Evolutionary conservation across 1,140 invertebrate species (phyloP), one percentile per base, ranked within the genome.

Genomic region (Nebria ingens): DNA sequence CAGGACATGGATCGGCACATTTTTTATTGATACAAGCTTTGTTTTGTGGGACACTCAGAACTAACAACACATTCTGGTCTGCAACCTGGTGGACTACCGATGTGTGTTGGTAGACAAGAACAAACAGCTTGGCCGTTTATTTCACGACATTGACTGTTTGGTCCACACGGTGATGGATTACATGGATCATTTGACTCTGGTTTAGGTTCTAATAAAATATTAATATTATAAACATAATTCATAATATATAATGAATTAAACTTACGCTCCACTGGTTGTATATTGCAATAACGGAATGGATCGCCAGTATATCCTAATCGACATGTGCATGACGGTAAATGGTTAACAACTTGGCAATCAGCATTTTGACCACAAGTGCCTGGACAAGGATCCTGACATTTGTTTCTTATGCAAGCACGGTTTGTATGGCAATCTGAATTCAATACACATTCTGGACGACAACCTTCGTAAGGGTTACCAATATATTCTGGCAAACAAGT

Each of bases 281-380:
- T 59, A 61, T 50, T 62, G 64, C 85, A 86, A 61, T 78, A 76
- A 29, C 70, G 72, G 59, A 87, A 84, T 9, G 87, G 83, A 78
- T 88, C 81, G 54, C 91, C 91, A 25, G 76, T 84, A 64, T 80
- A 90, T 50, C 84, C 84, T 19, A 71, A 58, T n/a, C 75, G 71
- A 65, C 89, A 93, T 59, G 77, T 81, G 66, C 89, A 93, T n/a
- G 79, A 76, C 13, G 88, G 86, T 34, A 84, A 73, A 67, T 91
- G 89, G 66, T 87, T 87, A 15, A 87, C 77, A 1, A 89, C 86
- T 59, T 80, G 81, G 64, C 89, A 91, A 55, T 86, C 79, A 21
- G 88, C 85, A 69, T 90, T 87, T 1, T 74, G 68, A n/a, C 89
- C 89, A 72, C 89, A 92, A 42, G 81, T 79, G 61, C 84, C 86